A percentile compares a stretch with the other conserved stretches of the same genome.
These are phyloP conservation scores for Trissolcus japonicus DNA, from an alignment of 2,888 invertebrate species.

Conservation along the genomic window DNA sequence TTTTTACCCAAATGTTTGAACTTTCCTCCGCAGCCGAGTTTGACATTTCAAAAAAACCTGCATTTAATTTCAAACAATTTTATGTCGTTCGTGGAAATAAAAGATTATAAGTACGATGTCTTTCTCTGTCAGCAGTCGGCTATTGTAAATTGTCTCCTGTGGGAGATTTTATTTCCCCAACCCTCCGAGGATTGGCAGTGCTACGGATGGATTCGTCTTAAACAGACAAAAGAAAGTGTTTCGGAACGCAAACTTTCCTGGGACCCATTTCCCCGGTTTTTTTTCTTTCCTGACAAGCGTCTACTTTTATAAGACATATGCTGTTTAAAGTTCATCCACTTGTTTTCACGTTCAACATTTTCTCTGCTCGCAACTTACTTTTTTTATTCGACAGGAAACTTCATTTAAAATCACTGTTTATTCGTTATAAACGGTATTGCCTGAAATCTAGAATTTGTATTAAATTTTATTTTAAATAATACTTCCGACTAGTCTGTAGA, in stretches of 20 bases:
- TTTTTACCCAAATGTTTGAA: no score
- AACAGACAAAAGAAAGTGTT: slow-evolving; percentile 43
- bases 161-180: slow-evolving; percentile 28
- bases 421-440: no score
- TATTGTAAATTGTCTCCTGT: slow-evolving; percentile 3
- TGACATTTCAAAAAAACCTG: no score
- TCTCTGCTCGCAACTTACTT: slow-evolving; percentile 1
- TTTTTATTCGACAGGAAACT: no score
- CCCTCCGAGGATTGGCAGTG: slow-evolving; percentile 23
- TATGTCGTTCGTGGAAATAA: background rate
- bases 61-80: no score
- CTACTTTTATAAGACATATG: slow-evolving; percentile 19
- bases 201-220: slow-evolving; percentile 27
- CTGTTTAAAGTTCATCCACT: slow-evolving; percentile 33
- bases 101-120: background rate
- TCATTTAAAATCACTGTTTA: no score
- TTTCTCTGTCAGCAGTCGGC: background rate
- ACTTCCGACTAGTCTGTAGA: no score
- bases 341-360: slow-evolving; percentile 29
- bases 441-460: no score
- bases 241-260: slow-evolving; percentile 23
- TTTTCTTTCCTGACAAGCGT: slow-evolving; percentile 22
- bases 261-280: slow-evolving; percentile 31
- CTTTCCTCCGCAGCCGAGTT: no score
- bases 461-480: no score